phyloP scores from a whole-genome alignment of 2,797 vertebrate species.

The Gallinago stenura region DNA sequence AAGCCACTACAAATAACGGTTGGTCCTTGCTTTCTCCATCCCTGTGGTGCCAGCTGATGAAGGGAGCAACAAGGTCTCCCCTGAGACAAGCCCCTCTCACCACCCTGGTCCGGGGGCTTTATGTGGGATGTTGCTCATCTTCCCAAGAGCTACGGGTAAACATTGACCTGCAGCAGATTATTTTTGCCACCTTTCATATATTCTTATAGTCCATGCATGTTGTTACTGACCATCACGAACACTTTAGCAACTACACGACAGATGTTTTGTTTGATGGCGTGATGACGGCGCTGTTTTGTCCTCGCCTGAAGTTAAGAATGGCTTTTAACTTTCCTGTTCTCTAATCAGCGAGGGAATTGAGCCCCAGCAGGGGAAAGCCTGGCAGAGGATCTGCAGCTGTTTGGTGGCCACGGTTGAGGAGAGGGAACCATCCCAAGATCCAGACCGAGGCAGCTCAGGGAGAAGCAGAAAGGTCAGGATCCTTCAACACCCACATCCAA shows the following conservation, averaged over 20 bases:
- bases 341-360: fast-evolving
- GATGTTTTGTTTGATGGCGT: background rate
- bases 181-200: background rate
- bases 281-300: fast-evolving
- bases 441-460: background rate
- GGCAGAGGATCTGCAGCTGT: background rate
- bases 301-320: background rate
- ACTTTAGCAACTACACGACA: fast-evolving
- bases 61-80: background rate
- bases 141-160: background rate
- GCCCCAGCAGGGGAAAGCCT: background rate
- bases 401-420: background rate
- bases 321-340: background rate
- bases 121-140: too few species aligned
- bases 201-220: fast-evolving
- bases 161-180: background rate
- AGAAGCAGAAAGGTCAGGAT: background rate
- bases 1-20: background rate
- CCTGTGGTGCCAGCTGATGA: background rate
- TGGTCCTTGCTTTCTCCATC: background rate
- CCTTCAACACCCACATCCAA: fast-evolving
- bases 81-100: fast-evolving
- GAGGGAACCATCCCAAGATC: background rate
- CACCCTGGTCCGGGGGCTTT: background rate
- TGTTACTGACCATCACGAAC: background rate